Conservation (phyloP, 2,113 vertebrate genomes). For the Lophura nycthemera region DNA sequence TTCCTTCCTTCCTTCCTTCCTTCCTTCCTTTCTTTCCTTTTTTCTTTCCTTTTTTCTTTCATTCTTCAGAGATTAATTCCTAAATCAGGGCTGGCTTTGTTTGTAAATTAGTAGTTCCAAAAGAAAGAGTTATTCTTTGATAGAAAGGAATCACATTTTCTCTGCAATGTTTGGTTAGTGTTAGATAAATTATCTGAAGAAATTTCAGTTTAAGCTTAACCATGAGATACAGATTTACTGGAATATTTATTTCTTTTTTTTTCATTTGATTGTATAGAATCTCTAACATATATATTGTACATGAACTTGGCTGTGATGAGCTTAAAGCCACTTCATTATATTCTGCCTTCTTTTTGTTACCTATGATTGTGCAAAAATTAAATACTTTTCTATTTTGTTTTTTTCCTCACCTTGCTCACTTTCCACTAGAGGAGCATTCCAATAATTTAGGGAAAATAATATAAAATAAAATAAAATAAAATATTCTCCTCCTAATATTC, state of each 20-base stretch:
- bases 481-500: rapidly evolving
- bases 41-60: rapidly evolving
- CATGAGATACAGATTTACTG: neutral
- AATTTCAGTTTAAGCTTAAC: neutral
- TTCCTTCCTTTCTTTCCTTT: rapidly evolving
- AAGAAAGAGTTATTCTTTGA: neutral
- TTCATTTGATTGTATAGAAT: neutral
- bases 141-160: neutral
- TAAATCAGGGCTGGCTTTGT: neutral
- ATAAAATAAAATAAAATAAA: neutral
- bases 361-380: neutral
- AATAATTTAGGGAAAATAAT: neutral
- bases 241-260: neutral
- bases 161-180: neutral
- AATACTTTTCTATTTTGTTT: neutral
- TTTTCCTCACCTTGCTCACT: neutral
- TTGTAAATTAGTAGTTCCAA: neutral
- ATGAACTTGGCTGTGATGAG: neutral
- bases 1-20: rapidly evolving
- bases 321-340: neutral
- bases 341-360: neutral
- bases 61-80: neutral
- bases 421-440: neutral
- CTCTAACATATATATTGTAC: neutral
- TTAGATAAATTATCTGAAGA: neutral